phyloP scores from a whole-genome alignment of 2,113 vertebrate genomes.

The Cyanoliseus patagonus region DNA sequence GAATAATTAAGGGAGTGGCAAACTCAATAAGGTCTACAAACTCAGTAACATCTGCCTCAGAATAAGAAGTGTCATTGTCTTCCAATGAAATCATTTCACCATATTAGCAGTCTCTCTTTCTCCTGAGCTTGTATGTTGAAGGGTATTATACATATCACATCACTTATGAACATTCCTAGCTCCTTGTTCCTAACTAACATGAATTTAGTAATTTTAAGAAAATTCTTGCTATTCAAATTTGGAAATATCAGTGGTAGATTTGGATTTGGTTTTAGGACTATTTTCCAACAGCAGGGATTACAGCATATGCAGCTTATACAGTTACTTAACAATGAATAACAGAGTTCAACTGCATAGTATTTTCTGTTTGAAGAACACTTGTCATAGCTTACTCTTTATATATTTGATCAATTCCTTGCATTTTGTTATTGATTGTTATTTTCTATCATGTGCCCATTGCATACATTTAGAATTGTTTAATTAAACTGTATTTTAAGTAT shows the following conservation, averaged over 20 bases:
- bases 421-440: not conserved
- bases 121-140: not conserved
- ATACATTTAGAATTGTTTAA: not conserved
- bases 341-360: not conserved
- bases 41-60: not conserved
- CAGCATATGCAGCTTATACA: not conserved
- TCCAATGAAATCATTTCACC: not conserved
- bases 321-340: not conserved
- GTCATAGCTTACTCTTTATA: not conserved
- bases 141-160: not conserved
- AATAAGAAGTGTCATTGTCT: not conserved
- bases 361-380: not conserved
- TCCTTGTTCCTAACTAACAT: not conserved
- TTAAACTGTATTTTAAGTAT: not conserved
- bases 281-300: not conserved
- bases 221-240: not conserved
- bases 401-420: not conserved
- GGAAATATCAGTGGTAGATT: not conserved
- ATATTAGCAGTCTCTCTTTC: not conserved
- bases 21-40: not conserved
- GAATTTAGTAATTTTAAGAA: not conserved
- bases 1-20: not conserved
- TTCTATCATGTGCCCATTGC: not conserved
- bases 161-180: not conserved
- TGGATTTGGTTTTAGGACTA: not conserved